Evolutionary conservation across 2,113 vertebrate genomes (phyloP), one percentile per base, ranked within the genome.

Genomic region (Catharus bicknelli): DNA sequence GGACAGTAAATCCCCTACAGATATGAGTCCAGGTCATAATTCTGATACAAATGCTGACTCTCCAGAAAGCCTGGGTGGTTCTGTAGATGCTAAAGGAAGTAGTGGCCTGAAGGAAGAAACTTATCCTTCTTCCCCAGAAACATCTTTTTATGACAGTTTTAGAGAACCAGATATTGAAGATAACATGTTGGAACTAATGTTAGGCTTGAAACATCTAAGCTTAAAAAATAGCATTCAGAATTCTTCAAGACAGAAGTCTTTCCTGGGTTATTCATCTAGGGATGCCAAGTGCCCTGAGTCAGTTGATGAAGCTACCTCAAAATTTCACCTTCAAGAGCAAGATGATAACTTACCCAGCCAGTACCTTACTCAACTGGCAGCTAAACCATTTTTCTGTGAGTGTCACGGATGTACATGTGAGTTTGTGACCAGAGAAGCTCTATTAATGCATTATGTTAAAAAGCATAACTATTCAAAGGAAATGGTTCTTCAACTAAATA

Each of bases 381-480:
- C 97, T 62, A 99, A 99, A 95, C 99, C 99, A 14, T 99, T 99
- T 94, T 94, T 97, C 82, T 99, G 99, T 84, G 98, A 98, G 84
- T 96, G 98, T 70, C 97, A 99, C 72, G 96, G 97, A 25, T 99
- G 99, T 83, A 94, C 95, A 7, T 99, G 98, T 8, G 98, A 98
- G 87, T 99, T 98, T 83, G 99, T 99, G 80, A 99, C 98, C 86
- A 98, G 98, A 96, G 98, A 98, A 95, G 99, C 98, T 83, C 98
- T 99, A 77, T 91, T 98, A 91, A 98, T 98, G 83, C 99, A 99
- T 98, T 99, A 99, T 75, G 97, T 98, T 94, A 98, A 92, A 94
- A 98, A 98, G 83, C 99, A 99, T 93, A 98, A 98, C 78, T 98
- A 98, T 34, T 97, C 98, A 42, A 96, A 98, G 54, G 98, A 98